A percentile compares a stretch with the other conserved stretches of the same genome.
These are phyloP conservation scores for Cuniculus paca DNA, from an alignment of 2,797 vertebrate genomes.

Conservation along the genomic window DNA sequence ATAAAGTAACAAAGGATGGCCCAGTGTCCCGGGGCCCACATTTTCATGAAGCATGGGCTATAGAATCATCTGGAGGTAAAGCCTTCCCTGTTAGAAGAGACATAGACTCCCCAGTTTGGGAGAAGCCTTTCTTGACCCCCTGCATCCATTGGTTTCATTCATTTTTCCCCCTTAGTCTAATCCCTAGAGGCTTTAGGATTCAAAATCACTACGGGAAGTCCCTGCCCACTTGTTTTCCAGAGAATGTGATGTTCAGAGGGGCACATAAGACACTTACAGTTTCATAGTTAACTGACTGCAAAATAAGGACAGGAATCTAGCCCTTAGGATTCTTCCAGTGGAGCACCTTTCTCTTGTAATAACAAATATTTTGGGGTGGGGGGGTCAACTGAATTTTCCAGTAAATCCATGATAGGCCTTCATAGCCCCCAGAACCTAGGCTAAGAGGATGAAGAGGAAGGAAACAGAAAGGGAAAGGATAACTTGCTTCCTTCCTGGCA, in stretches of 20 bases:
- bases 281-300: not conserved
- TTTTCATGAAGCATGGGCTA: not conserved
- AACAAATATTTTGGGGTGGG: not conserved
- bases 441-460: not conserved
- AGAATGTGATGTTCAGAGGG: not conserved
- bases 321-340: not conserved
- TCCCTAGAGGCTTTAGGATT: not conserved
- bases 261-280: not conserved
- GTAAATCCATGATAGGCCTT: not conserved
- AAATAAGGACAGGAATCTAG: not conserved
- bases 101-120: not conserved
- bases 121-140: not conserved
- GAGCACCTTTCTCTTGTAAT: not conserved
- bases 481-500: not conserved
- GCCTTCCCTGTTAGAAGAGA: not conserved
- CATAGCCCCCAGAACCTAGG: not conserved
- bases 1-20: not conserved
- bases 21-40: not conserved
- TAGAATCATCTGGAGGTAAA: not conserved
- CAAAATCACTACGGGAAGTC: not conserved
- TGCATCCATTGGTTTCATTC: not conserved
- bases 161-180: not conserved
- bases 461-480: not conserved
- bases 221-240: not conserved
- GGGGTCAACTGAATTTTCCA: not conserved